Evolutionary conservation across 2,113 vertebrate species (phyloP), one percentile per base, ranked within the genome.

Genomic region (Antennarius striatus): DNA sequence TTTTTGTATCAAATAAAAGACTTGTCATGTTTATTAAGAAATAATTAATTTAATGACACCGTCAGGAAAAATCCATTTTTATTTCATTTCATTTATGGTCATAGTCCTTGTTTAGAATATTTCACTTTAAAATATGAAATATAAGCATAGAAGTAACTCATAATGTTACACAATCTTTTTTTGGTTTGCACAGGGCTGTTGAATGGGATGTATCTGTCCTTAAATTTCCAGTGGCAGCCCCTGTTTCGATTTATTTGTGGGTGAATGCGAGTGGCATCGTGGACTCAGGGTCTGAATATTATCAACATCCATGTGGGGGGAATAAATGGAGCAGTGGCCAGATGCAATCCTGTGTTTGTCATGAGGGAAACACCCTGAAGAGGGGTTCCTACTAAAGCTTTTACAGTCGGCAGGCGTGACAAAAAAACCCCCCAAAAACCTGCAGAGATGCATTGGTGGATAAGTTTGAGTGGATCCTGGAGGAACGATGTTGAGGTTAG

Each of bases 261-360:
- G 8, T 46, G 69, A 60, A 80, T 62, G 15, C 29, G 5, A 77
- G 63, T 3, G 1, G 58, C 60, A 65, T 77, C 60, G 66, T 62
- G 73, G 71, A 66, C 64, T 64, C 56, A 58, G 59, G 75, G 81
- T 10, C 62, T 50, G 56, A 76, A 67, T 82, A 74, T 75, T 76
- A 81, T 75, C 77, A 69, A 40, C 32, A 46, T 63, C 55, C 70
- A 55, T 46, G 9, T 22, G 15, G 57, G 79, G 47, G 36, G 51
- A 50, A 28, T 54, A 57, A 71, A 61, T 78, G 76, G 32, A 72
- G 59, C 49, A 75, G 56, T 49, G 48, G 48, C 4, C 12, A 78
- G 72, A 86, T 80, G 77, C 68, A 83, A 83, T 82, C 67, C 48
- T 66, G 63, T 50, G 67, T 78, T 88, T 80, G 83, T 76, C 61